Conservation (phyloP, 2,888 invertebrate species). For the Phania funesta region DNA sequence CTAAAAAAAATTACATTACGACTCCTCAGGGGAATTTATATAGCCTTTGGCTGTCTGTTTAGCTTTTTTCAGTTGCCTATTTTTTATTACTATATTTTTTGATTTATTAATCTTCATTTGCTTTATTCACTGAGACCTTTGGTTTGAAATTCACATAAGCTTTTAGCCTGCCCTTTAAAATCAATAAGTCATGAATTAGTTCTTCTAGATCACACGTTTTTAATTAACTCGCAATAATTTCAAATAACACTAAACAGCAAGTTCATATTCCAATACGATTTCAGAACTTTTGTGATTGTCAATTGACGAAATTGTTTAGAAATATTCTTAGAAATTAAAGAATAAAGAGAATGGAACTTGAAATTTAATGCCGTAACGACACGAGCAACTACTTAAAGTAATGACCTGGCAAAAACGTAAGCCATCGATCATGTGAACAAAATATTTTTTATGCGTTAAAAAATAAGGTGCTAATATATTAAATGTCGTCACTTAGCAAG, state of each 20-base stretch:
- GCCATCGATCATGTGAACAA: slow-evolving; percentile 25
- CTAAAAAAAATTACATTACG: no score
- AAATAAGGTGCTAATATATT: slow-evolving; percentile 39
- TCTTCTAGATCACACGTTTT: no score
- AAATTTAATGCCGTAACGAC: background rate
- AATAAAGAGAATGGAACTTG: background rate
- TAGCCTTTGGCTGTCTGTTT: no score
- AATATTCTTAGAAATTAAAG: slow-evolving; percentile 37
- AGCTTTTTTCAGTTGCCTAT: no score
- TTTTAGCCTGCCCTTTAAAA: background rate
- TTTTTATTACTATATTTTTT: no score
- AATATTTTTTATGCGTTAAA: background rate
- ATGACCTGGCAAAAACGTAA: background rate
- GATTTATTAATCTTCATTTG: no score
- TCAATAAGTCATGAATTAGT: no score
- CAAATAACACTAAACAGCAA: background rate
- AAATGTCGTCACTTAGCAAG: slow-evolving; percentile 33
- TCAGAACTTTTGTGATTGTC: background rate
- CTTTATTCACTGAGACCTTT: background rate
- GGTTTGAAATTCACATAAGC: background rate
- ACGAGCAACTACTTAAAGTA: background rate
- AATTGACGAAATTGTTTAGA: slow-evolving; percentile 12
- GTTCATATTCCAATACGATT: slow-evolving; percentile 17
- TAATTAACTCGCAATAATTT: no score
- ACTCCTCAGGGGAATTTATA: no score